These are phyloP conservation scores for Andrena praecox DNA, from an alignment of 2,888 invertebrate species.

Conservation along the genomic window DNA sequence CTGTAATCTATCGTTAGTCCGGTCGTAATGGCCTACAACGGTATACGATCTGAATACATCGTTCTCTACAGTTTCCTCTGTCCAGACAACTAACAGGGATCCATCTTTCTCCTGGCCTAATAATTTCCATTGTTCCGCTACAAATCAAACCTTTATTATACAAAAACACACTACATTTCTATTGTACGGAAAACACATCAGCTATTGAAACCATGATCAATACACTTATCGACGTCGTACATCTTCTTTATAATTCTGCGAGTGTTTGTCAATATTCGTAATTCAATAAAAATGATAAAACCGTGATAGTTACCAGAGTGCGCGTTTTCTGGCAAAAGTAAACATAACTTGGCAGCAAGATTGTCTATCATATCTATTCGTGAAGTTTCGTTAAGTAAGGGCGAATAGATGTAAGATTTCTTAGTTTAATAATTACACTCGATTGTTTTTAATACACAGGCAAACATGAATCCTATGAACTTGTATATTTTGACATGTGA, in stretches of 20 bases:
- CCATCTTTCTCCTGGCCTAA: constrained; percentile 93
- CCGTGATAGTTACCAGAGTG: constrained; percentile 73
- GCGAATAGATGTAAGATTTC: background rate
- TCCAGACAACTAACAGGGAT: constrained; percentile 90
- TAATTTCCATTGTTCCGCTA: constrained; percentile 91
- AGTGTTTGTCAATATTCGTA: background rate
- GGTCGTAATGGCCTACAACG: constrained; percentile 82
- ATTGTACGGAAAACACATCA: background rate
- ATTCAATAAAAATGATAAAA: constrained; percentile 4
- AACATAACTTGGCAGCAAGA: constrained; percentile 82
- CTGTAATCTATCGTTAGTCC: constrained; percentile 77
- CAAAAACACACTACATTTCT: background rate
- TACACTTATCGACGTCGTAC: background rate
- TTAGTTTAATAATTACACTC: background rate
- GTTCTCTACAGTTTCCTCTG: constrained; percentile 77
- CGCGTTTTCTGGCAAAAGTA: constrained; percentile 77
- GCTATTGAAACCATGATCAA: too few relatives aligned
- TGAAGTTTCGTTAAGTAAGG: background rate
- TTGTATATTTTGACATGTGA: constrained; percentile 35
- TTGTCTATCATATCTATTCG: constrained; percentile 81
- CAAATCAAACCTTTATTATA: constrained; percentile 25
- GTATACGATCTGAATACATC: constrained; percentile 69
- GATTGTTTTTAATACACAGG: background rate
- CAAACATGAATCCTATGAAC: background rate
- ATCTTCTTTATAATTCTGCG: background rate